phyloP scores from a whole-genome alignment of 2,113 vertebrate species.

The Atlantisia rogersi region DNA sequence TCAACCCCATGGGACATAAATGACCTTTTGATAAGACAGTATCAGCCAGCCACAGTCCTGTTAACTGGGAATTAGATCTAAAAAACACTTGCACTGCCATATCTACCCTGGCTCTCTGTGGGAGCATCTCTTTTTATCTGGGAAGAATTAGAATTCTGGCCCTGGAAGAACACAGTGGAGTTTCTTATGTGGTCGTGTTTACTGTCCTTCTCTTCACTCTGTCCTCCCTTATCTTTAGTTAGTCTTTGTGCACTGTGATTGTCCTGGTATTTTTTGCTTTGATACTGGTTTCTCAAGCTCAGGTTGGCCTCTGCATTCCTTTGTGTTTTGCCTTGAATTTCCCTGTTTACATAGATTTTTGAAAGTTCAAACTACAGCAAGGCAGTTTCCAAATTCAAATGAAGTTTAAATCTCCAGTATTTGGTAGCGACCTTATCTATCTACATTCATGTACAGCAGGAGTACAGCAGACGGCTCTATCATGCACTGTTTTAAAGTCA shows the following conservation, averaged over 20 bases:
- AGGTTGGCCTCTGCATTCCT: not conserved
- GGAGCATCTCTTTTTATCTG: not conserved
- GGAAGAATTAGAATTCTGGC: not conserved
- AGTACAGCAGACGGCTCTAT: not conserved
- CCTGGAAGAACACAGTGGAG: not conserved
- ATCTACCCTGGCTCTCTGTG: not conserved
- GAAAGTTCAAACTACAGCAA: not conserved
- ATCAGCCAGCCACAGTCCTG: constrained; percentile 22
- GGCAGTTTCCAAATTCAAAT: constrained; percentile 22
- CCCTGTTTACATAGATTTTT: not conserved
- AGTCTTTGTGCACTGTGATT: not conserved
- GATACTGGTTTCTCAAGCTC: not conserved
- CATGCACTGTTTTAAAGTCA: not conserved
- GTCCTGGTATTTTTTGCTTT: constrained; percentile 3
- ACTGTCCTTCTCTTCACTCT: not conserved
- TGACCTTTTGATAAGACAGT: constrained; percentile 51
- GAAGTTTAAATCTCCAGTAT: not conserved
- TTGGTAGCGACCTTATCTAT: not conserved
- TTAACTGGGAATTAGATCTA: constrained; percentile 32
- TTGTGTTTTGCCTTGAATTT: not conserved
- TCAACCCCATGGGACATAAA: constrained; percentile 32
- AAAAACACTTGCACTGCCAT: constrained; percentile 1
- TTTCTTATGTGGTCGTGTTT: not conserved
- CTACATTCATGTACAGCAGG: not conserved
- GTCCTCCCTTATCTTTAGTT: not conserved